phyloP scores from a whole-genome alignment of 2,797 vertebrate genomes.

The Peromyscus aztecus region DNA sequence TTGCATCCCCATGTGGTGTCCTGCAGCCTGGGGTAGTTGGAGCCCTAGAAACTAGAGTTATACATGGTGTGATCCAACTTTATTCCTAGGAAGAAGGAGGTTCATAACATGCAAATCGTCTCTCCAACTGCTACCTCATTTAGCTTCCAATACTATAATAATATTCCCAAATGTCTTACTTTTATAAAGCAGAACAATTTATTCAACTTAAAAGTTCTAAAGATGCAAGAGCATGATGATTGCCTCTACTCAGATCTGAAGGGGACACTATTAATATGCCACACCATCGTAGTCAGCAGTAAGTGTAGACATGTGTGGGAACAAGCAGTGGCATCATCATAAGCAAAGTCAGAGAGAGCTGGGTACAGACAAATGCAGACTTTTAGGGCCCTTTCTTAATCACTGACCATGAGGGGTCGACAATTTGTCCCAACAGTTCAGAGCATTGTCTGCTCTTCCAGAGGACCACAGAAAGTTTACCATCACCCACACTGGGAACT shows the following conservation, averaged over 20 bases:
- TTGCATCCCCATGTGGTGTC: too few species aligned
- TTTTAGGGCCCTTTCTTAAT: neutral
- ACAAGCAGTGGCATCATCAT: too few species aligned
- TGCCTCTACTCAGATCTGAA: neutral
- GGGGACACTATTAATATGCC: neutral
- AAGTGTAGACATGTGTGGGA: too few species aligned
- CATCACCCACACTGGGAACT: neutral
- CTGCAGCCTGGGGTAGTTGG: neutral
- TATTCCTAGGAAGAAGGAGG: neutral
- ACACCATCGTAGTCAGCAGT: neutral
- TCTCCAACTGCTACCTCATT: neutral
- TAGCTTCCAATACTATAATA: neutral
- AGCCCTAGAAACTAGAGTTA: neutral
- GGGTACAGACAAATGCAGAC: neutral
- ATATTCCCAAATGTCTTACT: neutral
- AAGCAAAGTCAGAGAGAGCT: neutral
- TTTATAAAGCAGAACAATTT: neutral
- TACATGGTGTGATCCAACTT: neutral
- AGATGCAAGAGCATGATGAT: accelerated
- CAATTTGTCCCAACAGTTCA: neutral
- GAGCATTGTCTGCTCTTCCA: neutral
- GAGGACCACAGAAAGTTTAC: neutral
- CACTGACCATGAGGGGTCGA: neutral
- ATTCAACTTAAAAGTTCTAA: neutral
- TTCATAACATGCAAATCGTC: neutral